These are phyloP conservation scores for Lutjanus campechanus DNA, from an alignment of 2,797 vertebrate genomes.

Conservation along the genomic window DNA sequence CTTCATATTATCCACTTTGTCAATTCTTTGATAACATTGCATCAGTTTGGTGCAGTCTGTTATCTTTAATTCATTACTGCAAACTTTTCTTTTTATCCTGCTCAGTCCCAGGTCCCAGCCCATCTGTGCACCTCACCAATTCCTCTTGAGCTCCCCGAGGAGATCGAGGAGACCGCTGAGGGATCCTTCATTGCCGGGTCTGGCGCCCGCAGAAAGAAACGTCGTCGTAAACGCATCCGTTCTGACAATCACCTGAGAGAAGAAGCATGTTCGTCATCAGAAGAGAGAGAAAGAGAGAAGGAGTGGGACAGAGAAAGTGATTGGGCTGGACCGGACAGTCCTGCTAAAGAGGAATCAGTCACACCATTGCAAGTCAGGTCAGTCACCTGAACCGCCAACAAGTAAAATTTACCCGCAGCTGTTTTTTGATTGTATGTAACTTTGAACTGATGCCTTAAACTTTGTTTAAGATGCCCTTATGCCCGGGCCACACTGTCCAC, in stretches of 20 bases:
- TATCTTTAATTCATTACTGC: neutral
- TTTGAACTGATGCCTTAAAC: no score
- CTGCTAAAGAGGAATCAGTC: conserved; percentile 49
- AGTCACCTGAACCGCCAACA: conserved; percentile 16
- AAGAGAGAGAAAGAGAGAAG: conserved; percentile 77
- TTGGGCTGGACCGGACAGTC: conserved; percentile 59
- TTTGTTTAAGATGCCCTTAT: neutral
- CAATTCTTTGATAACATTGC: neutral
- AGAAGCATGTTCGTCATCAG: conserved; percentile 81
- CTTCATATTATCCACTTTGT: neutral
- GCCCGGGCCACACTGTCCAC: no score
- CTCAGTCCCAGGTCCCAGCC: conserved; percentile 83
- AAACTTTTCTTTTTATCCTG: neutral
- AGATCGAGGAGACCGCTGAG: conserved; percentile 60
- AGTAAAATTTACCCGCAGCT: no score
- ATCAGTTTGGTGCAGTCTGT: neutral
- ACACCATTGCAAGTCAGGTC: conserved; percentile 78
- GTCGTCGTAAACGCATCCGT: conserved; percentile 85
- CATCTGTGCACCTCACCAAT: conserved; percentile 91
- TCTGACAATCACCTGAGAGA: conserved; percentile 79
- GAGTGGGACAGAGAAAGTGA: conserved; percentile 75
- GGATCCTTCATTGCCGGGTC: neutral
- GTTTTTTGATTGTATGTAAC: neutral
- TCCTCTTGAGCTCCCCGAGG: conserved; percentile 68
- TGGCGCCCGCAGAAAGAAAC: conserved; percentile 80